Evolutionary conservation across 2,888 invertebrate genomes (phyloP).

Genomic region (Trichopria drosophilae): DNA sequence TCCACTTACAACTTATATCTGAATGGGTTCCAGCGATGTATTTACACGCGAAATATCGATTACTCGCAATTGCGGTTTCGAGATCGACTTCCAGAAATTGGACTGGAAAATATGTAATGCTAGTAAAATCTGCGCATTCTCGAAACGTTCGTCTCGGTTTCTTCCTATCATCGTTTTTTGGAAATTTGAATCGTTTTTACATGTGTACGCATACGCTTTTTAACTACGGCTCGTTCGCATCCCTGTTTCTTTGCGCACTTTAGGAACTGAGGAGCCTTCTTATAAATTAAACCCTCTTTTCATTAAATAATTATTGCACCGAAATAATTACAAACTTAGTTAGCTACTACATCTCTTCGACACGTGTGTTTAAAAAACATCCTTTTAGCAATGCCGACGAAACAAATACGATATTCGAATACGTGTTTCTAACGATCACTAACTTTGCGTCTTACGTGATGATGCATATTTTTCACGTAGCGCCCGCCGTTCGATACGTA

Average conservation of each 20-base stretch:
- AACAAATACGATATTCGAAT: too few species aligned
- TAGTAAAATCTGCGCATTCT: slow-evolving; percentile 47
- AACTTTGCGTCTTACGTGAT: too few species aligned
- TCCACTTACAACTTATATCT: slow-evolving; percentile 52
- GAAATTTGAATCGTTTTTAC: too few species aligned
- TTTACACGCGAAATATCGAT: slow-evolving; percentile 43
- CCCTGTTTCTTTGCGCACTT: too few species aligned
- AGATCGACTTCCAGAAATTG: slow-evolving; percentile 25
- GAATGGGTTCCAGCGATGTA: slow-evolving; percentile 48
- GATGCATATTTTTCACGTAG: too few species aligned
- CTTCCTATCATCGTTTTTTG: slow-evolving; percentile 8
- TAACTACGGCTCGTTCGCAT: slow-evolving; percentile 27
- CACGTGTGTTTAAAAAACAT: too few species aligned
- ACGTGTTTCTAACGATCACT: too few species aligned
- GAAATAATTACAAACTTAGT: slow-evolving; percentile 35
- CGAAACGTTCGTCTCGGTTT: too few species aligned
- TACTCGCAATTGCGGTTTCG: slow-evolving; percentile 24
- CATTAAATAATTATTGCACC: slow-evolving; percentile 45
- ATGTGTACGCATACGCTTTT: too few species aligned
- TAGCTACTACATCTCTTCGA: too few species aligned
- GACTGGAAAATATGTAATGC: slow-evolving; percentile 47
- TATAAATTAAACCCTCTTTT: slow-evolving; percentile 24
- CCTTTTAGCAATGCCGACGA: too few species aligned
- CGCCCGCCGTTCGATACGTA: too few species aligned
- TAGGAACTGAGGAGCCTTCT: slow-evolving; percentile 35